Base-by-base conservation (phyloP, 2,888 invertebrate species). In the Linyphia triangularis region DNA sequence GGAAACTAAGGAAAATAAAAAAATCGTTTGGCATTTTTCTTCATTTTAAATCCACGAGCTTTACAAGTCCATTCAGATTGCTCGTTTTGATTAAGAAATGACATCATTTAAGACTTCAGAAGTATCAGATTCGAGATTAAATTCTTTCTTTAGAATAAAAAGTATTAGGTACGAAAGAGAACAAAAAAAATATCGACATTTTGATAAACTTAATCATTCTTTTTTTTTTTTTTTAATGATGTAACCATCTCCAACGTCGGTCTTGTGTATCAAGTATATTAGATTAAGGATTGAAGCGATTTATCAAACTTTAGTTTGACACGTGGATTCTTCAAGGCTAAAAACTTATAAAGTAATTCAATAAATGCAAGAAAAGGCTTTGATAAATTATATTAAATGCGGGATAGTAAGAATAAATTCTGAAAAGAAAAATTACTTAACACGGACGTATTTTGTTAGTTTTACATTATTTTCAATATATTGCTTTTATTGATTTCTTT, bases 21-120 rank as follows among this genome's bases (percentile, higher is more conserved):
- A 37, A 61, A 61, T 61, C 26, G 24, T 61, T 26, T 61, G 61
- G 26, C 28, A 22, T 24, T 77, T 77, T 37, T 40, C 37, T 30
- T 63, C 43, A 22, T 40, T 13, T 59, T 24, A 73, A 73, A 73
- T 73, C 59, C 4, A n/a, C 33, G 5, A 19, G 10, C 51, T 26
- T 72, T 72, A 26, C 6, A 16, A 72, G 7, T 30, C 1, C 33
- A 33, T 51, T 51, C 30, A 73, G 51, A 26, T 33, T 24, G 7
- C 22, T 33, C 33, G 19, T 30, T 73, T 33, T n/a, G 28, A 22
- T 22, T 13, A 33, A 30, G 57, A 59, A 59, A 57, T 13, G 10
- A 3, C 26, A 0, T 61, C 24, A 24, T 22, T 61, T 24, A n/a
- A n/a, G 10, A 24, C 3, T 59, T 19, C 59, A 7, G 26, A 61